Percentiles rank a stretch among this genome's conserved stretches.
These are phyloP conservation scores for Podarcis siculus DNA, from an alignment of 2,797 vertebrate genomes.

Conservation along the genomic window DNA sequence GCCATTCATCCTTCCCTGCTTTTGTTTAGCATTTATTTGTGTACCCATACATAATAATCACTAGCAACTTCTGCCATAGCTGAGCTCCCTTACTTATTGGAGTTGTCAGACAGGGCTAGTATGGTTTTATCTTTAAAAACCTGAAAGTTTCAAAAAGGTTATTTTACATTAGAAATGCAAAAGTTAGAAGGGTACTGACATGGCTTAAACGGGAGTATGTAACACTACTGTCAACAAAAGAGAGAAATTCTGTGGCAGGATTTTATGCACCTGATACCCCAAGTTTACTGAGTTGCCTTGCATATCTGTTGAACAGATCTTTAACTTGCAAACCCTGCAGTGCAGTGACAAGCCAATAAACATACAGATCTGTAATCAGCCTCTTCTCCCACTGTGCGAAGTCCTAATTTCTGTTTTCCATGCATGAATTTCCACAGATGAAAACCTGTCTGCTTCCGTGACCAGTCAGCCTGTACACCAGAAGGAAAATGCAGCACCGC, in stretches of 20 bases:
- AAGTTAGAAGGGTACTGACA: not conserved
- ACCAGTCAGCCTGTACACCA: conserved; percentile 86
- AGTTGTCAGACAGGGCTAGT: not conserved
- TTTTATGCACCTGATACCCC: not conserved
- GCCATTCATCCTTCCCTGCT: no score
- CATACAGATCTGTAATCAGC: not conserved
- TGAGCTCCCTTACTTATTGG: not conserved
- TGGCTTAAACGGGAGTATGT: not conserved
- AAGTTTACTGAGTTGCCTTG: not conserved
- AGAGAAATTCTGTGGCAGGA: not conserved
- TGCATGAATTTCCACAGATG: conserved; percentile 78
- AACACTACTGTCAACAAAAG: not conserved
- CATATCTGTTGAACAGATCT: not conserved
- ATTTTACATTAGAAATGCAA: not conserved
- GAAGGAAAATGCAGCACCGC: conserved; percentile 74
- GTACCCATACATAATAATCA: no score
- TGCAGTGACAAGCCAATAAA: not conserved
- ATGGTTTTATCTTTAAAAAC: not conserved
- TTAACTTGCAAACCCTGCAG: not conserved
- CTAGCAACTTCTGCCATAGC: not conserved
- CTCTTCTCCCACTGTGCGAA: not conserved
- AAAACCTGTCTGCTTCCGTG: conserved; percentile 79
- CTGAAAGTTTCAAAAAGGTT: no score
- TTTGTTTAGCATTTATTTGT: no score
- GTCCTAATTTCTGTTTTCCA: conserved; percentile 10